These are phyloP conservation scores for Peromyscus nudipes DNA, from an alignment of 2,797 vertebrate genomes.

Conservation along the genomic window DNA sequence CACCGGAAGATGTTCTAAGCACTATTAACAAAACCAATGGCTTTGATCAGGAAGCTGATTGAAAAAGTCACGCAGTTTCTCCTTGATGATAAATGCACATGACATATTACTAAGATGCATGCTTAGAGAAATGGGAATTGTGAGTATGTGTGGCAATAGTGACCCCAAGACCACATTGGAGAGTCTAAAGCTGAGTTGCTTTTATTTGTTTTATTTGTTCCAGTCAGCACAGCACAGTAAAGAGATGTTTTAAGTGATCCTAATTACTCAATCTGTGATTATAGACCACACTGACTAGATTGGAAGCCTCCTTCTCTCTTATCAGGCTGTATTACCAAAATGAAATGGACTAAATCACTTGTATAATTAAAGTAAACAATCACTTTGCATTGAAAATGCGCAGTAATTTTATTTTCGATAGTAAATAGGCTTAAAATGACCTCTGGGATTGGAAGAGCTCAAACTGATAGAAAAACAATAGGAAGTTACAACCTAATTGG, in stretches of 20 bases:
- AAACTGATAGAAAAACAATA: constrained; percentile 69
- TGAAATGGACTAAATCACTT: constrained; percentile 74
- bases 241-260: not conserved
- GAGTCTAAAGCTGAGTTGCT: not conserved
- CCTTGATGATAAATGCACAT: not conserved
- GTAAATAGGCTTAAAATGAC: constrained; percentile 82
- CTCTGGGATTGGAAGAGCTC: constrained; percentile 67
- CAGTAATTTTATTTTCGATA: constrained; percentile 80
- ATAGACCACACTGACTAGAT: not conserved
- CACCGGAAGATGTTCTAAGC: constrained; percentile 19
- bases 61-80: not conserved
- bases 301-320: not conserved
- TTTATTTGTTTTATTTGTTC: not conserved
- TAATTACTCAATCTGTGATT: constrained; percentile 4
- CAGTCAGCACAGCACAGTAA: not conserved
- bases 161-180: not conserved
- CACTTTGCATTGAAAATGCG: constrained; percentile 58
- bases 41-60: not conserved
- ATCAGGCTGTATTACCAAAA: constrained; percentile 63
- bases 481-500: constrained; percentile 50
- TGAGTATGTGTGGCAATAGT: not conserved
- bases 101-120: not conserved
- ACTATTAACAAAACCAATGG: not conserved
- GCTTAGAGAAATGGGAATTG: not conserved
- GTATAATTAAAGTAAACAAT: constrained; percentile 81